Evolutionary conservation across 2,797 vertebrate species (phyloP).

Genomic region (Philypnodon macrostomus): DNA sequence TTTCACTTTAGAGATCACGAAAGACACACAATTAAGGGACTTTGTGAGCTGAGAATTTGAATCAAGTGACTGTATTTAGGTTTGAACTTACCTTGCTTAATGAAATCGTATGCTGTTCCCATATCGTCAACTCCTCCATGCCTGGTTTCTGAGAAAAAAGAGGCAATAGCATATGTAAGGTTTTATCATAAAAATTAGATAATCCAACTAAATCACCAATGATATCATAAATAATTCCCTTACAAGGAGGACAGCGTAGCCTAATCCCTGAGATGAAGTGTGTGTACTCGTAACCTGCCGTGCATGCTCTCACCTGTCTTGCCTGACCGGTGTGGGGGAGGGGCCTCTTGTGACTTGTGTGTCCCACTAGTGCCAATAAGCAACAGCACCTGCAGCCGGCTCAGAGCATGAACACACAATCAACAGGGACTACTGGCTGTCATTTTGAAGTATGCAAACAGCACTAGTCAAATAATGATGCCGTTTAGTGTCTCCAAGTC

Average conservation of each 20-base stretch:
- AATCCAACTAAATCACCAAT: neutral
- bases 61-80: neutral
- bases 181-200: too few relatives aligned
- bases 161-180: too few relatives aligned
- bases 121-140: conserved; percentile 95
- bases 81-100: conserved; percentile 82
- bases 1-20: conserved; percentile 8
- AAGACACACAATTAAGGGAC: too few relatives aligned
- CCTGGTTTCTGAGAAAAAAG: conserved; percentile 64
- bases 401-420: conserved; percentile 11
- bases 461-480: too few relatives aligned
- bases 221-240: conserved; percentile 12
- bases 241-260: conserved; percentile 27
- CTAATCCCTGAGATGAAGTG: conserved; percentile 19
- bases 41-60: too few relatives aligned
- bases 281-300: conserved; percentile 41
- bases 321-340: conserved; percentile 71
- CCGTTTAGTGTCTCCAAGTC: too few relatives aligned
- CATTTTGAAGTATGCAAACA: neutral
- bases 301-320: conserved; percentile 74
- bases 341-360: conserved; percentile 33
- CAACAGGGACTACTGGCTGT: conserved; percentile 4
- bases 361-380: conserved; percentile 8
- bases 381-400: conserved; percentile 14
- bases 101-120: conserved; percentile 92